Conservation (phyloP, 2,888 invertebrate genomes). For the Drosophila acutilabella region DNA sequence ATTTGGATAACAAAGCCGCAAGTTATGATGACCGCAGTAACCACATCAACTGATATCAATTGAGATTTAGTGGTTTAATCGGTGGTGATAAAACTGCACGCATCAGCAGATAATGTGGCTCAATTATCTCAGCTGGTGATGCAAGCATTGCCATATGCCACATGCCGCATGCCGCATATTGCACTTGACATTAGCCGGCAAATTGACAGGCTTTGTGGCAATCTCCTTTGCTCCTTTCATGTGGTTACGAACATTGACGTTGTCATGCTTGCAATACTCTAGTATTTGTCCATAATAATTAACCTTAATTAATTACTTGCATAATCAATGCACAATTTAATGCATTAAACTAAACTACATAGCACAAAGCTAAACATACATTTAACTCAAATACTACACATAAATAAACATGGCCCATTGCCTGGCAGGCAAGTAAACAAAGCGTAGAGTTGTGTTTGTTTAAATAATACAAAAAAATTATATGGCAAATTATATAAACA, state of each 20-base stretch:
- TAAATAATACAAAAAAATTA: no score
- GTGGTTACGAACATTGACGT: neutral
- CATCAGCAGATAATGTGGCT: conserved; percentile 31
- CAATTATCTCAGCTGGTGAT: conserved; percentile 32
- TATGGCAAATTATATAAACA: no score
- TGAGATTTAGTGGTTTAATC: conserved; percentile 15
- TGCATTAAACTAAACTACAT: neutral
- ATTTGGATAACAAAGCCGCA: conserved; percentile 37
- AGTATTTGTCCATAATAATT: conserved; percentile 10
- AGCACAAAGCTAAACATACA: neutral
- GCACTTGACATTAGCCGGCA: conserved; percentile 35
- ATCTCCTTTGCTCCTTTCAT: neutral
- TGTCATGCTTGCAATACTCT: neutral
- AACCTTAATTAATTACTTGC: conserved; percentile 15
- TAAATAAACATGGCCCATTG: no score
- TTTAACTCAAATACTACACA: no score
- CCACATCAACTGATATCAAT: conserved; percentile 38
- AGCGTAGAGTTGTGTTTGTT: no score
- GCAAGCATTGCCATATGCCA: conserved; percentile 19
- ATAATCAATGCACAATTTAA: conserved; percentile 2
- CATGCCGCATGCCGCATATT: conserved; percentile 35
- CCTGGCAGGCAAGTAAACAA: no score
- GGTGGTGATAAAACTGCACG: conserved; percentile 18
- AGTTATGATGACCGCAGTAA: conserved; percentile 26
- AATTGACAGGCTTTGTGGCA: conserved; percentile 14